Base-by-base conservation (phyloP, 2,888 invertebrate species). In the Cancer borealis region DNA sequence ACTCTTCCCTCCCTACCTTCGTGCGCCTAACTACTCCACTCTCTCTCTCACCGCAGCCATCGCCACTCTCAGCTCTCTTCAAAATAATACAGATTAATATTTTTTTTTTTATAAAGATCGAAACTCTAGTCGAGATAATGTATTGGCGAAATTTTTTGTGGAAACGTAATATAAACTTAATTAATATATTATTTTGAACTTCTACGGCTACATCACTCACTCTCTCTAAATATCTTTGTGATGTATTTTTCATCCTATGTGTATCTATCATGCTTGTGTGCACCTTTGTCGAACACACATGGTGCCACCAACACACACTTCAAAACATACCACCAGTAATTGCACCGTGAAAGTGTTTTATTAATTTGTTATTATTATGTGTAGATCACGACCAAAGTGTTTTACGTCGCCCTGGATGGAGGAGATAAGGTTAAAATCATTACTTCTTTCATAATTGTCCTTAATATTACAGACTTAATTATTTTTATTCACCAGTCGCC, bases 361-460 rank as follows among this genome's bases (percentile, higher is more conserved):
- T 39, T 39, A 39, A 39, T 54, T 54, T 54, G 0, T 0, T 54
- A 6, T n/a, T 26, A 8, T 10, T 3, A 73, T 73, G 26, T 10
- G n/a, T 73, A 26, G 73, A 73, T 73, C 73, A 73, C 73, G 73
- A 73, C n/a, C 73, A 73, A 10, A 73, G 73, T n/a, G n/a, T 66
- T 21, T 21, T n/a, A 21, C 8, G 21, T 66, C 66, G 0, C 8
- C 73, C 26, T 73, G 8, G 26, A n/a, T n/a, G 73, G 26, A 73
- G 26, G 26, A 73, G 8, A 10, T 10, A 8, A 8, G 10, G 3
- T 73, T 73, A 73, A 0, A 26, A 73, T 73, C 26, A n/a, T 26
- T 73, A 5, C 8, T 73, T 26, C 6, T 73, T 73, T 73, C 26
- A 73, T n/a, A n/a, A 26, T 8, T 8, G 26, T 8, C 8, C 26